These are phyloP conservation scores for Psittacula derbiana DNA, from an alignment of 2,797 vertebrate species.

Conservation along the genomic window DNA sequence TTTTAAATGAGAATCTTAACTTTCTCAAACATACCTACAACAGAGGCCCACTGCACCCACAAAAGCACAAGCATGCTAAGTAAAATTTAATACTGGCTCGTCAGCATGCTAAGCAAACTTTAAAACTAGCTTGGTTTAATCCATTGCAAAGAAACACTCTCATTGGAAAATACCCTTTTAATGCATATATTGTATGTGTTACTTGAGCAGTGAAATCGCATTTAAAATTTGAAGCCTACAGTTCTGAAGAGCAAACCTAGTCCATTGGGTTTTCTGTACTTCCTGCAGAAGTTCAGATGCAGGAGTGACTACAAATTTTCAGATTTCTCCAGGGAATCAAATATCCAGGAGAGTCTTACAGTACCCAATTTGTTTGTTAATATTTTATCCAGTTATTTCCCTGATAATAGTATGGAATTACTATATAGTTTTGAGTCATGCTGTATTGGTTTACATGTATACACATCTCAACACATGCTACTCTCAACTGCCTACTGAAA, in stretches of 20 bases:
- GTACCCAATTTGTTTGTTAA: neutral
- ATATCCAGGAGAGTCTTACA: neutral
- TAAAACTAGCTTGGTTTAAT: neutral
- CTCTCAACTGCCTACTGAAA: neutral
- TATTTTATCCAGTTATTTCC: neutral
- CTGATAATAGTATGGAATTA: neutral
- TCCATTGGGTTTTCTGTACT: neutral
- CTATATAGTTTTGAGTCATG: neutral
- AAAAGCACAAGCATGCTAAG: neutral
- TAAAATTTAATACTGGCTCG: neutral
- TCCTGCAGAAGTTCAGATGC: fast-evolving
- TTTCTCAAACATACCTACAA: neutral
- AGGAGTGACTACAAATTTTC: neutral
- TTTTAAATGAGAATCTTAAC: neutral
- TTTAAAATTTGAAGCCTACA: neutral
- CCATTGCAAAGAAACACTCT: neutral
- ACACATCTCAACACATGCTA: neutral
- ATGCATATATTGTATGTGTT: neutral
- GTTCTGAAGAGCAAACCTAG: neutral
- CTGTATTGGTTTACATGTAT: neutral
- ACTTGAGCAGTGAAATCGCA: neutral
- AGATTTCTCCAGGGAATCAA: neutral
- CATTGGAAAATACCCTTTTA: neutral
- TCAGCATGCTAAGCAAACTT: neutral
- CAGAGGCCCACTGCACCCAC: neutral